Percentiles rank a stretch among this genome's conserved stretches.
Evolutionary conservation across 2,113 vertebrate species (phyloP).

Genomic region (Pluvialis apricaria): DNA sequence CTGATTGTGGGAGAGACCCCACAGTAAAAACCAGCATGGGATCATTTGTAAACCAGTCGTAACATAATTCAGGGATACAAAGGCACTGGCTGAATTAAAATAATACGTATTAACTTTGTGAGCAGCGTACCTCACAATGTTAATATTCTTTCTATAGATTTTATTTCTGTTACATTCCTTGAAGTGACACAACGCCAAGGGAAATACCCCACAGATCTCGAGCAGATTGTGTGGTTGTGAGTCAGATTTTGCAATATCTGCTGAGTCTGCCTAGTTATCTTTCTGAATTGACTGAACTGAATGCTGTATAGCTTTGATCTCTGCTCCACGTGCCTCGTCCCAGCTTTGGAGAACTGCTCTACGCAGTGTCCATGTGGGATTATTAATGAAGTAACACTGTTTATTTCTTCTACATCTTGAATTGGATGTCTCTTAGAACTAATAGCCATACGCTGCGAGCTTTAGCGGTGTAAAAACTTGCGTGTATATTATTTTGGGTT

Average conservation of each 20-base stretch:
- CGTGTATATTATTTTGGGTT: not conserved
- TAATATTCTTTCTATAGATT: not conserved
- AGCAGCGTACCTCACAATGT: not conserved
- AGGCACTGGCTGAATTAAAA: not conserved
- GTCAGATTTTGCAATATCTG: not conserved
- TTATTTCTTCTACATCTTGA: not conserved
- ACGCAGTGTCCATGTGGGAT: not conserved
- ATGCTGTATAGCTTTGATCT: not conserved
- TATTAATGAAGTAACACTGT: not conserved
- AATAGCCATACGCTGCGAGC: fast-evolving
- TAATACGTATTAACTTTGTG: not conserved
- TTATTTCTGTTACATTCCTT: not conserved
- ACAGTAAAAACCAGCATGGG: not conserved
- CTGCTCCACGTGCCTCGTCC: not conserved
- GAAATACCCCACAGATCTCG: not conserved
- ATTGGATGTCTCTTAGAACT: not conserved
- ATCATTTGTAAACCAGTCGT: not conserved
- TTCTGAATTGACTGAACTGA: not conserved
- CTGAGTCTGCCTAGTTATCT: not conserved
- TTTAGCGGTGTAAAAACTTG: not conserved
- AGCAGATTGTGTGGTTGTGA: not conserved
- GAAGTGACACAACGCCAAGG: fast-evolving
- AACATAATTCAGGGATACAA: not conserved
- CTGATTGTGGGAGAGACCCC: not conserved
- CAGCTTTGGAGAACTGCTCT: not conserved